Evolutionary conservation across 1,140 invertebrate species (phyloP).

Genomic region (Drosophila kurseongensis): DNA sequence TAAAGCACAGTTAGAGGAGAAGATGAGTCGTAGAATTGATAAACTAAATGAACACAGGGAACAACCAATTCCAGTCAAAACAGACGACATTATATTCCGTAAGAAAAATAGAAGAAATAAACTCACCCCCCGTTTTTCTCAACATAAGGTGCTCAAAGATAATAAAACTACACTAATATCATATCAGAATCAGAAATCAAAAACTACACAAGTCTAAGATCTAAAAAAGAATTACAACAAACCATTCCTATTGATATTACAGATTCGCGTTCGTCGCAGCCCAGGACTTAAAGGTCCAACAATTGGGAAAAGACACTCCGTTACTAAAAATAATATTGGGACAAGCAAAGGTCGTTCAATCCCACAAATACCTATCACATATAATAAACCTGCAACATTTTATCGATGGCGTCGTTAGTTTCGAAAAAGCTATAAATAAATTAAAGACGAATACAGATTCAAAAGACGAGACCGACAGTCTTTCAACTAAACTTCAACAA

Average conservation of each 20-base stretch:
- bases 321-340: conserved; percentile 1
- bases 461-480: background rate
- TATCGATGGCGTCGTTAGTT: too few species aligned
- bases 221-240: conserved; percentile 1
- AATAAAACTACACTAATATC: background rate
- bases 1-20: background rate
- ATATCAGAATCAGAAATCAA: conserved; percentile 2
- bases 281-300: conserved; percentile 5
- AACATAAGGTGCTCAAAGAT: conserved; percentile 5
- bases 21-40: background rate
- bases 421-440: conserved; percentile 1
- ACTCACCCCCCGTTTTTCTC: conserved; percentile 7
- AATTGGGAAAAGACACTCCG: conserved; percentile 1
- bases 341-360: too few species aligned
- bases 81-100: background rate
- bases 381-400: too few species aligned
- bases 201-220: conserved; percentile 1
- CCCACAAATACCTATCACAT: too few species aligned
- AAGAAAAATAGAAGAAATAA: conserved; percentile 14
- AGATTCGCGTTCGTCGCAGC: conserved; percentile 1
- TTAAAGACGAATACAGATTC: background rate
- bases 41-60: conserved; percentile 7
- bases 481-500: conserved; percentile 1
- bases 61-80: background rate
- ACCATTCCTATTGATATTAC: conserved; percentile 1